Evolutionary conservation across 2,888 invertebrate species (phyloP), one percentile per base, ranked within the genome.

Genomic region (Pomacea canaliculata): DNA sequence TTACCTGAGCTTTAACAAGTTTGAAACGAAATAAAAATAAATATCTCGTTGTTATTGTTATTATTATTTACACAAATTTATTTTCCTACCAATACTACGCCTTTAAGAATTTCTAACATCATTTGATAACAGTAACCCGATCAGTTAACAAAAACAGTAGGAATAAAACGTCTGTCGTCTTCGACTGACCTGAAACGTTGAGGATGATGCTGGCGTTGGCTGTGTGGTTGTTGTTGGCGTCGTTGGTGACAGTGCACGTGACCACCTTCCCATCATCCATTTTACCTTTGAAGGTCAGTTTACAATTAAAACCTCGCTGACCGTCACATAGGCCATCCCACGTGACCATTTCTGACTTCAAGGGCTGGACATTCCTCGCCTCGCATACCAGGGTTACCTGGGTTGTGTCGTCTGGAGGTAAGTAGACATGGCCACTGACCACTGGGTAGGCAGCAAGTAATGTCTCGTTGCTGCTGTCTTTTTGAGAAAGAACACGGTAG

Each of bases 231-330:
- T 68, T 68, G 68, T 68, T 68, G 37, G 48, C 37, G 19, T 19
- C 13, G 68, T 68, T 68, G 68, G 9, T 68, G 68, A 46, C 68
- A 46, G 68, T 68, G 48, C 68, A 68, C 37, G 68, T 46, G 37
- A 68, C 68, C 37, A 49, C 48, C 46, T 46, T 68, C 68, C 68
- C 68, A 46, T 27, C 46, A 27, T 46, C 68, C 9, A 13, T 46
- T 9, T n/a, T 5, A 19, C 37, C 48, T 13, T 12, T 23, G 1
- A 37, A n/a, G 27, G 13, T n/a, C 60, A 71, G 19, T 16, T 23
- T 60, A 37, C 71, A 71, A 12, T 60, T 60, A 60, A 46, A 37
- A 8, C 71, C 71, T 46, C 3, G 49, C 19, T 60, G 62, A 71
- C 59, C 27, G 13, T 27, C 19, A 46, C 71, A 71, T 23, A 56